phyloP scores from a whole-genome alignment of 2,113 vertebrate species.

The Dicerorhinus sumatrensis region DNA sequence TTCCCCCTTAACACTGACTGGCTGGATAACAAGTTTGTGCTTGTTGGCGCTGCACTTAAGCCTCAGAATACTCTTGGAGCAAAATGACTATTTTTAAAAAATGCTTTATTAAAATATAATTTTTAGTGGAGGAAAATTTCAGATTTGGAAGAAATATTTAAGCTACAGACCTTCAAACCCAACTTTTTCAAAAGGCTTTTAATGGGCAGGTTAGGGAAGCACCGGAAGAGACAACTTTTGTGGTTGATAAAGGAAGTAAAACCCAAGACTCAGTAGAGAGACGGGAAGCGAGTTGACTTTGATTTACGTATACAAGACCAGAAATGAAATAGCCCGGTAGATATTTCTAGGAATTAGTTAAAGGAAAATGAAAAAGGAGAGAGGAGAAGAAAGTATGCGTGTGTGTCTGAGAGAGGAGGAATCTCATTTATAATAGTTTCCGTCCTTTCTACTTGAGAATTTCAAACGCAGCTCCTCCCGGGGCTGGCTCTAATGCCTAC shows the following conservation, averaged over 20 bases:
- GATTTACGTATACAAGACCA: not conserved
- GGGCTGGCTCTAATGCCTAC: not conserved
- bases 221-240: not conserved
- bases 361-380: not conserved
- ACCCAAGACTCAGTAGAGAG: not conserved
- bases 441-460: not conserved
- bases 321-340: not conserved
- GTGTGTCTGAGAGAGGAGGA: not conserved
- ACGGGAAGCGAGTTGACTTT: not conserved
- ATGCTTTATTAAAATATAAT: slow-evolving; percentile 41
- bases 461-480: not conserved
- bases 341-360: slow-evolving; percentile 70
- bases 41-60: slow-evolving; percentile 16
- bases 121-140: slow-evolving; percentile 9
- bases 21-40: slow-evolving; percentile 58
- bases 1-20: not conserved
- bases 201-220: not conserved
- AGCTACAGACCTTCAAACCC: not conserved
- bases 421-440: not conserved
- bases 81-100: slow-evolving; percentile 47
- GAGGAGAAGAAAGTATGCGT: not conserved
- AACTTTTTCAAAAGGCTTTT: not conserved
- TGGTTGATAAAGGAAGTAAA: not conserved
- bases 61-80: slow-evolving; percentile 41
- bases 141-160: slow-evolving; percentile 33